A percentile compares a stretch with the other conserved stretches of the same genome.
Evolutionary conservation across 2,888 invertebrate species (phyloP).

Genomic region (Ichneumoninae sp.): DNA sequence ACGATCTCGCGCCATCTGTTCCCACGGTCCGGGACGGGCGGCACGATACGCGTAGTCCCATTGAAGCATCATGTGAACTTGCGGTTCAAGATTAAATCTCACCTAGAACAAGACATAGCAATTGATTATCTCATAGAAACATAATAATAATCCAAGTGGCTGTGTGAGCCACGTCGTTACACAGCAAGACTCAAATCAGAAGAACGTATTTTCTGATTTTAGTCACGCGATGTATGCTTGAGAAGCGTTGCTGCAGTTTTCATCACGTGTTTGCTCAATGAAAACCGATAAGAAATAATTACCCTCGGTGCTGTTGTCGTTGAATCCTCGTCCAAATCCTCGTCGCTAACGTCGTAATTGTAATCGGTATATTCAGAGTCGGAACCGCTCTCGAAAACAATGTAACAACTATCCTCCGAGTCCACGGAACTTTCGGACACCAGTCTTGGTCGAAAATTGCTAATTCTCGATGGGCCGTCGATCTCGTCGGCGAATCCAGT

Average conservation of each 20-base stretch:
- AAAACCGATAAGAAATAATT: background rate
- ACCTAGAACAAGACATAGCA: constrained; percentile 83
- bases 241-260: background rate
- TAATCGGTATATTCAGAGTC: constrained; percentile 68
- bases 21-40: constrained; percentile 87
- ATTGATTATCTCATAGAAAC: constrained; percentile 24
- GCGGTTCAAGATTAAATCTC: constrained; percentile 84
- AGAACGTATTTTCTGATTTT: background rate
- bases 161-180: constrained; percentile 18
- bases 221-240: background rate
- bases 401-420: constrained; percentile 79
- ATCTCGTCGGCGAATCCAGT: constrained; percentile 8
- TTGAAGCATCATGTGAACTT: constrained; percentile 85
- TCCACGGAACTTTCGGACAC: constrained; percentile 79
- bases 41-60: constrained; percentile 86
- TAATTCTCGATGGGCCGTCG: constrained; percentile 39
- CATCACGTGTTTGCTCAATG: background rate
- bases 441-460: constrained; percentile 67
- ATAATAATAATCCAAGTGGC: background rate
- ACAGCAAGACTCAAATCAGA: background rate
- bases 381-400: constrained; percentile 76
- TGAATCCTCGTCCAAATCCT: constrained; percentile 39
- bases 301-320: constrained; percentile 41
- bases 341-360: constrained; percentile 59
- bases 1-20: constrained; percentile 85